Conservation (phyloP, 37 sponge, comb jelly and placozoan species). For the Dysidea cf. avara region DNA sequence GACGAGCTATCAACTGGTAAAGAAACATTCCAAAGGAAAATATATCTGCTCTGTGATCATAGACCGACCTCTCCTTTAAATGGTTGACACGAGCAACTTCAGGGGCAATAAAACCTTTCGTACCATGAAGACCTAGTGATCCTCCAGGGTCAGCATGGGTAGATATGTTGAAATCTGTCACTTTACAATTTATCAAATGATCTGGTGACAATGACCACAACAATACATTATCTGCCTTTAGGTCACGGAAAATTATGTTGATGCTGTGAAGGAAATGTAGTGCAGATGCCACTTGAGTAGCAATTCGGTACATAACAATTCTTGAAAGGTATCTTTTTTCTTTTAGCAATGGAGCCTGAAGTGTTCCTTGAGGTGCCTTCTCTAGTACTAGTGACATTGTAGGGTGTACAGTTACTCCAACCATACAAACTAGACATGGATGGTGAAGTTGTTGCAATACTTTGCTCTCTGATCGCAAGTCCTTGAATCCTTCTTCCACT, state of each 20-base stretch:
- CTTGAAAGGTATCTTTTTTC: constrained; percentile 51
- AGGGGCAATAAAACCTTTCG: too few relatives aligned
- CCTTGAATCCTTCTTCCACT: constrained; percentile 11
- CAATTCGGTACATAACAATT: constrained; percentile 66
- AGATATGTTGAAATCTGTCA: too few relatives aligned
- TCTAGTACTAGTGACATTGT: too few relatives aligned
- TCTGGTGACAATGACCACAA: constrained; percentile 80
- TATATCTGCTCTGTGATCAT: too few relatives aligned
- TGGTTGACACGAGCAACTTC: constrained; percentile 75
- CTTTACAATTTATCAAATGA: constrained; percentile 83
- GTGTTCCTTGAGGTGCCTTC: constrained; percentile 75
- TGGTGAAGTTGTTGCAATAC: constrained; percentile 25
- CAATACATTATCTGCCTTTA: constrained; percentile 88
- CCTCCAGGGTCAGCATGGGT: too few relatives aligned
- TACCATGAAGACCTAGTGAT: too few relatives aligned
- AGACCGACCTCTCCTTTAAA: too few relatives aligned
- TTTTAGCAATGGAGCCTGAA: constrained; percentile 46
- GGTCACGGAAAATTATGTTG: constrained; percentile 80
- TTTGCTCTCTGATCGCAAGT: constrained; percentile 11
- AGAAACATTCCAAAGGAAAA: too few relatives aligned
- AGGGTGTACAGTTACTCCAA: too few relatives aligned
- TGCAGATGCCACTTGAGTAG: too few relatives aligned
- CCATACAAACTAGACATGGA: constrained; percentile 24
- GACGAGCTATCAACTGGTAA: too few relatives aligned
- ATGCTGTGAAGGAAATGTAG: too few relatives aligned